Percentiles rank a stretch among this genome's conserved stretches.
Evolutionary conservation across 2,888 invertebrate genomes (phyloP).

Genomic region (Cenopis cana): DNA sequence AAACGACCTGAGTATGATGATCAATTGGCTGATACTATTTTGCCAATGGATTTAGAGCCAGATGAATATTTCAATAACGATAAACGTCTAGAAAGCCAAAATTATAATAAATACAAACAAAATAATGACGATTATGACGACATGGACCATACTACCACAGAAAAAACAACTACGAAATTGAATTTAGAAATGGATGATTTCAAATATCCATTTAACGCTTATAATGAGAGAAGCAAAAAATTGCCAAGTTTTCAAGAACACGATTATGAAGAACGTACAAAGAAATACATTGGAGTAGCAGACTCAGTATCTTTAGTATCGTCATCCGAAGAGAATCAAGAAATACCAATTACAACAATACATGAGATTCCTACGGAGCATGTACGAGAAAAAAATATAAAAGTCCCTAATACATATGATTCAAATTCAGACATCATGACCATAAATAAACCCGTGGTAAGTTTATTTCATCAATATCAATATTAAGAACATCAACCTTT

Average conservation of each 20-base stretch:
- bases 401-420: not conserved
- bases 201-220: not conserved
- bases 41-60: conserved; percentile 38
- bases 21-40: conserved; percentile 60
- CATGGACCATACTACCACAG: not conserved
- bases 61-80: not conserved
- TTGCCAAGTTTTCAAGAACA: not conserved
- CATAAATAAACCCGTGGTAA: conserved; percentile 10
- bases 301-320: conserved; percentile 4
- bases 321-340: conserved; percentile 3
- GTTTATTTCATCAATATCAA: not conserved
- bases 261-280: not conserved
- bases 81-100: not conserved
- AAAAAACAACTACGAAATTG: not conserved
- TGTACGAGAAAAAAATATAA: not conserved
- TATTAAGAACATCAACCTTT: too few species aligned
- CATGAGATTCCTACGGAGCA: not conserved
- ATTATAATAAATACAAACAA: not conserved
- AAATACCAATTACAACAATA: not conserved
- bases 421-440: conserved; percentile 1
- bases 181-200: not conserved
- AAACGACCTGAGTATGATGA: conserved; percentile 66
- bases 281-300: not conserved
- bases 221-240: not conserved
- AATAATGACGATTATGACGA: not conserved